Evolutionary conservation across 1,140 invertebrate genomes (phyloP).

Genomic region (Mactra quadrangularis): DNA sequence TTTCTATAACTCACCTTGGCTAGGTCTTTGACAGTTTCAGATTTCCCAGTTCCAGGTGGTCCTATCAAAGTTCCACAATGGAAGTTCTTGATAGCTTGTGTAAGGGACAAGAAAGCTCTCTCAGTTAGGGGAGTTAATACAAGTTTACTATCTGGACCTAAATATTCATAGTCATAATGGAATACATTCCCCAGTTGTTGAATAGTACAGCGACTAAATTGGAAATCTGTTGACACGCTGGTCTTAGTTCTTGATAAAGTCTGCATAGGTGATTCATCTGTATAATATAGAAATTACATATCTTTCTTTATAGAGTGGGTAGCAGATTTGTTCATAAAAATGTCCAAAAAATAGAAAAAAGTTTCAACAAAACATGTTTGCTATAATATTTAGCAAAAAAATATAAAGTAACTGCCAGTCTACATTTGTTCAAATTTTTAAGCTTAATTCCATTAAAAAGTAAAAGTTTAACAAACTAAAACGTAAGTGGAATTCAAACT

Average conservation of each 20-base stretch:
- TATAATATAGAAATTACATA: neutral
- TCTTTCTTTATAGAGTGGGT: no score
- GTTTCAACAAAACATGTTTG: no score
- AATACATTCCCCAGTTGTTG: constrained; percentile 78
- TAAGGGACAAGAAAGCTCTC: constrained; percentile 78
- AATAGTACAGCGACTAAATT: constrained; percentile 78
- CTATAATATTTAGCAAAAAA: no score
- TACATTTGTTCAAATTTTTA: no score
- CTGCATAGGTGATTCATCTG: constrained; percentile 37
- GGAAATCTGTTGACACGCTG: constrained; percentile 77
- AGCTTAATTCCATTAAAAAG: no score
- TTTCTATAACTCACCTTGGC: constrained; percentile 77
- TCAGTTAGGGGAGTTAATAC: constrained; percentile 81
- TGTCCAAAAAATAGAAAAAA: no score
- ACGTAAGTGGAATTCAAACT: no score
- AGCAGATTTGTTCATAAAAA: no score
- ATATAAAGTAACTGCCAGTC: no score
- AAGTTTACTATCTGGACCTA: constrained; percentile 72
- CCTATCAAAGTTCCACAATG: constrained; percentile 80
- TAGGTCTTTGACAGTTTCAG: constrained; percentile 81
- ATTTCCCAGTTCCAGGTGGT: constrained; percentile 78
- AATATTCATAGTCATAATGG: constrained; percentile 82
- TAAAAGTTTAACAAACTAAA: no score
- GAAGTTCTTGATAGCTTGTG: constrained; percentile 78
- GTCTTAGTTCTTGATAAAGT: constrained; percentile 70